These are phyloP conservation scores for Phenganax marumi DNA, from an alignment of 92 coral and sea anemone species.

Conservation along the genomic window DNA sequence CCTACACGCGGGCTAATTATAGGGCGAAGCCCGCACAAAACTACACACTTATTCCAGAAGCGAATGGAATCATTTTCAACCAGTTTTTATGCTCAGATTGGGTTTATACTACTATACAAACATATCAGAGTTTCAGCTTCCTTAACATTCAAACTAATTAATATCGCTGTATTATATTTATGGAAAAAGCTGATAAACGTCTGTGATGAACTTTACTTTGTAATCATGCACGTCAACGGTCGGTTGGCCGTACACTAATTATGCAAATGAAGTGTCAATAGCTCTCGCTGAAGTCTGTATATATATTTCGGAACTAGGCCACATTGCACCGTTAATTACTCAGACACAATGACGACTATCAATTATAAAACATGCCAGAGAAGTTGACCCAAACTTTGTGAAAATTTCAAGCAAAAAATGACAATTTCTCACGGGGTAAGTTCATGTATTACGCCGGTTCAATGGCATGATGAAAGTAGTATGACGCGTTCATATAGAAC, in stretches of 20 bases:
- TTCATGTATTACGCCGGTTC: not conserved
- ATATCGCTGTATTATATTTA: no score
- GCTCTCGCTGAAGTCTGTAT: slow-evolving; percentile 1
- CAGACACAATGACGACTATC: slow-evolving; percentile 4
- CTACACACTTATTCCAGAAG: no score
- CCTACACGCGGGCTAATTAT: no score
- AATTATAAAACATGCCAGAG: not conserved
- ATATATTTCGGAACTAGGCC: slow-evolving; percentile 13
- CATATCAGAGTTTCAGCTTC: no score
- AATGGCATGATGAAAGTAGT: no score
- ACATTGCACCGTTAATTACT: slow-evolving; percentile 18
- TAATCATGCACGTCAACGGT: not conserved
- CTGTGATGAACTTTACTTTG: not conserved
- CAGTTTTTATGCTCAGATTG: no score
- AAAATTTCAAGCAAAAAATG: not conserved
- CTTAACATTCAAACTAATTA: no score
- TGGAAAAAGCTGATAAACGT: not conserved
- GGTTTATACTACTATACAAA: no score
- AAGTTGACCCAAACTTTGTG: no score
- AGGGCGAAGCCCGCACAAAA: no score
- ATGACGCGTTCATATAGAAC: no score
- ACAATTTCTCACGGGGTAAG: not conserved
- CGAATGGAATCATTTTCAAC: no score
- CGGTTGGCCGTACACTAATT: slow-evolving; percentile 13
- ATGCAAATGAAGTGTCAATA: slow-evolving; percentile 29